Conservation (phyloP, 2,888 invertebrate genomes). For the Andrena flavipes region DNA sequence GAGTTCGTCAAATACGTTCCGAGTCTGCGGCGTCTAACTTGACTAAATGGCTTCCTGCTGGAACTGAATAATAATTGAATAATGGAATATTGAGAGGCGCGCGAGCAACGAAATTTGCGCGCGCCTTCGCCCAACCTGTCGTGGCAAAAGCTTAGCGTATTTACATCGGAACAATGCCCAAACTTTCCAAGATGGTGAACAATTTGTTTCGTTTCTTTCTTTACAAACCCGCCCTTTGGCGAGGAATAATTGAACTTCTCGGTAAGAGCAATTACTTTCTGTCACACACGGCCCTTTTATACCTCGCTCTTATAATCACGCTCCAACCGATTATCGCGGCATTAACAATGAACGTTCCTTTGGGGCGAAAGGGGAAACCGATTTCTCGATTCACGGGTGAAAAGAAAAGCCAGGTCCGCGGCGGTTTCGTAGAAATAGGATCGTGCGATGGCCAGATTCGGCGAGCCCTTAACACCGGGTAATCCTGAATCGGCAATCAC, state of each 20-base stretch:
- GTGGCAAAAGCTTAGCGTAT: conserved; percentile 24
- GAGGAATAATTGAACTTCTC: conserved; percentile 16
- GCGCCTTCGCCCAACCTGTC: conserved; percentile 18
- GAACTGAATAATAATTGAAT: conserved; percentile 72
- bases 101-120: conserved; percentile 48
- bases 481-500: conserved; percentile 70
- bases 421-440: conserved; percentile 30
- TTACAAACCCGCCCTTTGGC: not conserved
- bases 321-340: too few relatives aligned
- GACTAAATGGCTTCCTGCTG: conserved; percentile 69
- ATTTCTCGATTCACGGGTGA: conserved; percentile 19
- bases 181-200: not conserved
- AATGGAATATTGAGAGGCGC: conserved; percentile 66
- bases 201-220: not conserved
- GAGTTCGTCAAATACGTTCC: conserved; percentile 61
- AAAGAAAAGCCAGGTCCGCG: conserved; percentile 34
- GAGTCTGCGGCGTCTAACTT: conserved; percentile 63
- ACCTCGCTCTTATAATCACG: not conserved
- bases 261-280: conserved; percentile 3
- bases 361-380: not conserved
- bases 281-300: not conserved
- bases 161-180: conserved; percentile 1
- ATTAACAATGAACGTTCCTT: too few relatives aligned
- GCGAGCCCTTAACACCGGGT: conserved; percentile 62
- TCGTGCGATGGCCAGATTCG: conserved; percentile 39